Conservation (phyloP, 2,113 vertebrate species). For the Sphyrna mokarran region DNA sequence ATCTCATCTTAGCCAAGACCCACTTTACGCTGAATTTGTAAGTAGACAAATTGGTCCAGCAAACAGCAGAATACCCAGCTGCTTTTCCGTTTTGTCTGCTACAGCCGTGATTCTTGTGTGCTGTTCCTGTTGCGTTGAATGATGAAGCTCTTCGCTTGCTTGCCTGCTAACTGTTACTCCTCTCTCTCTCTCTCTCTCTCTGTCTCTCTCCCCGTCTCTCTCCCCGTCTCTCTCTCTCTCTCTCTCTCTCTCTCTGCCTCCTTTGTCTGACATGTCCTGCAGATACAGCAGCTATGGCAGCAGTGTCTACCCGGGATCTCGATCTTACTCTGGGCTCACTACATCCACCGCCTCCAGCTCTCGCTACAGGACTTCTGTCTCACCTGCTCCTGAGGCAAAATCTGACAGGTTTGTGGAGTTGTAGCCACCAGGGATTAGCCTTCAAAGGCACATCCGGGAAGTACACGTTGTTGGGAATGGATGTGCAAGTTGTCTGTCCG, state of each 20-base stretch:
- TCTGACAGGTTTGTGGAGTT: conserved; percentile 63
- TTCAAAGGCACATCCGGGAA: not conserved
- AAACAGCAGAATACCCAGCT: not conserved
- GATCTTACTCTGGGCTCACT: conserved; percentile 54
- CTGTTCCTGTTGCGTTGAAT: not conserved
- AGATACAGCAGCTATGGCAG: conserved; percentile 65
- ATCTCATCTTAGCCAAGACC: too few relatives aligned
- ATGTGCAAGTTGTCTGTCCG: not conserved
- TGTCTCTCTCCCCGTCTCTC: not conserved
- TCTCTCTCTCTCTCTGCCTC: not conserved
- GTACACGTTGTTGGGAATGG: not conserved
- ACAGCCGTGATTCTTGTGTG: not conserved
- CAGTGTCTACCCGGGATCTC: conserved; percentile 56
- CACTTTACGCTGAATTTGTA: not conserved
- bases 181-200: not conserved
- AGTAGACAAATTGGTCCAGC: not conserved
- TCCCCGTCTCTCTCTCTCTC: not conserved
- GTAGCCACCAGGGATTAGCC: not conserved
- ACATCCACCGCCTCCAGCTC: conserved; percentile 54
- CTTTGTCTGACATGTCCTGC: conserved; percentile 22
- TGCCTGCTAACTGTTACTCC: not conserved
- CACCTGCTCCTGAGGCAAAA: conserved; percentile 61
- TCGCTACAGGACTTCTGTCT: conserved; percentile 51
- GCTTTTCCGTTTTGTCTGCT: not conserved
- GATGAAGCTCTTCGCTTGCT: not conserved